Evolutionary conservation across 2,888 invertebrate genomes (phyloP).

Genomic region (Ectobius pallidus): DNA sequence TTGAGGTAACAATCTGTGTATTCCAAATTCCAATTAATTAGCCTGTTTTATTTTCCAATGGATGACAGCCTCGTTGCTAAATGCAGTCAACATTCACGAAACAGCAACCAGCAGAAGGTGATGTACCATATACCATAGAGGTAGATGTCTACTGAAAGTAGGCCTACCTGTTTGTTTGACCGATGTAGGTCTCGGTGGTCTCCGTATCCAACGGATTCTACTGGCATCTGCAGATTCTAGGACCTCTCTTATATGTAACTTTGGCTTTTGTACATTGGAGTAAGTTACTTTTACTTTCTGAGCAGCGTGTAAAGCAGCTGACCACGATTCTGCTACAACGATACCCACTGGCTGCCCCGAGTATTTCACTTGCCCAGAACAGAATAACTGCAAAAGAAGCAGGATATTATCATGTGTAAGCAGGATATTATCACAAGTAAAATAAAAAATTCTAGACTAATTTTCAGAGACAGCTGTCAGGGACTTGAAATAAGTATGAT

Average conservation of each 20-base stretch:
- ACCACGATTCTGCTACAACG: conserved; percentile 68
- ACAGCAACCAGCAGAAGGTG: no score
- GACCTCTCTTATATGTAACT: conserved; percentile 31
- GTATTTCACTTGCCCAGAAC: conserved; percentile 62
- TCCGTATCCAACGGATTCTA: no score
- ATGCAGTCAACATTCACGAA: no score
- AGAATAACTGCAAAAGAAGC: conserved; percentile 55
- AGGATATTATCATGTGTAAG: not conserved
- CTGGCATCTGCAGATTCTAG: conserved; percentile 3
- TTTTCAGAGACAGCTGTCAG: not conserved
- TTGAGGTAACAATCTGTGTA: no score
- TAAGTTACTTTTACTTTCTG: conserved; percentile 64
- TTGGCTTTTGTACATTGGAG: conserved; percentile 49
- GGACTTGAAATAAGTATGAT: not conserved
- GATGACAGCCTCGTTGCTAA: no score
- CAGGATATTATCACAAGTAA: not conserved
- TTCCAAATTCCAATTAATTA: no score
- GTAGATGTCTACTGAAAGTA: no score
- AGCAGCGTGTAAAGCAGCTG: conserved; percentile 64
- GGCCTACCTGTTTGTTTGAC: no score
- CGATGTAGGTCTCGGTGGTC: no score
- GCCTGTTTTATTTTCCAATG: no score
- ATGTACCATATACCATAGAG: no score
- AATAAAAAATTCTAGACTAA: not conserved
- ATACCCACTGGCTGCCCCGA: conserved; percentile 78